Conservation (phyloP, 2,797 vertebrate species). For the Karalla daura region DNA sequence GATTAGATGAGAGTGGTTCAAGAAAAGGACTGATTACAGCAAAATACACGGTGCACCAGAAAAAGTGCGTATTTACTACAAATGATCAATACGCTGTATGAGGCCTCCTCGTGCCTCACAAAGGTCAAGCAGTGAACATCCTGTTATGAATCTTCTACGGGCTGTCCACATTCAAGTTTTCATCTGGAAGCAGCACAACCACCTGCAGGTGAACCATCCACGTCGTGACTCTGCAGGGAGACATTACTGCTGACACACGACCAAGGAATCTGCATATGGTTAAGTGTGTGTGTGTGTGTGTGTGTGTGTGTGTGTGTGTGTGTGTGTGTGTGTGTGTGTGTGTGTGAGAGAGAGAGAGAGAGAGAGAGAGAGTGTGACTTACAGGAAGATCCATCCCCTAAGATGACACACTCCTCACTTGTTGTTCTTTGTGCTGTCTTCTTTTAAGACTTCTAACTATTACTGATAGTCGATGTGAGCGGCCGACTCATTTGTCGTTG, state of each 20-base stretch:
- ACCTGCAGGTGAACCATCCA: neutral
- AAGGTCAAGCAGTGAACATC: too few relatives aligned
- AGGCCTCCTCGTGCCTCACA: too few relatives aligned
- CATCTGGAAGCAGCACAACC: neutral
- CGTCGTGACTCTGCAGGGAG: conserved; percentile 10
- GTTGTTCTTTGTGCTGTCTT: neutral
- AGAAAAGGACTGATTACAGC: too few relatives aligned
- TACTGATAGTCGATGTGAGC: neutral
- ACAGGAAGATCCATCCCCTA: conserved; percentile 36
- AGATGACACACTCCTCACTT: conserved; percentile 12
- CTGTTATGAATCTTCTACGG: too few relatives aligned
- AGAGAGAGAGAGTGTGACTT: conserved; percentile 23
- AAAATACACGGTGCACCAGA: too few relatives aligned
- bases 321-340: conserved; percentile 10
- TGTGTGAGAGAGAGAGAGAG: neutral
- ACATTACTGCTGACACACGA: conserved; percentile 25
- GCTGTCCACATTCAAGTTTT: neutral
- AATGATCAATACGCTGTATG: too few relatives aligned
- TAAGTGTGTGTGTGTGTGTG: neutral
- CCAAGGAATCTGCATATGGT: conserved; percentile 25
- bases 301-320: neutral
- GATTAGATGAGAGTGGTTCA: too few relatives aligned
- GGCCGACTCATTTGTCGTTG: neutral
- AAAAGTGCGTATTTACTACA: too few relatives aligned
- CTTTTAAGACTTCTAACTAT: neutral